These are phyloP conservation scores for Clistopyga incitator DNA, from an alignment of 2,888 invertebrate species.

Conservation along the genomic window DNA sequence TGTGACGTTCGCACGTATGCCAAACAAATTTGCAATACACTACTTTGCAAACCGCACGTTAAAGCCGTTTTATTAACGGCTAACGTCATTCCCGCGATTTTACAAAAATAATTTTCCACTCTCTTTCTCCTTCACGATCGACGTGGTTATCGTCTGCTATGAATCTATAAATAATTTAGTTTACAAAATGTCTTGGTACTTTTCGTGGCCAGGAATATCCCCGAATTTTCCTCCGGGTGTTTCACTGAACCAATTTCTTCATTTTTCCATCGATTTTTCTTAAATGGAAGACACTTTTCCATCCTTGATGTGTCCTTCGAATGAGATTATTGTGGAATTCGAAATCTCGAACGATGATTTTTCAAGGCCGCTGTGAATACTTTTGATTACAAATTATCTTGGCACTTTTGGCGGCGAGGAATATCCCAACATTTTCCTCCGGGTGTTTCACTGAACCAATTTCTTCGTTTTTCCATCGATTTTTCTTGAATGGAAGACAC, in stretches of 20 bases:
- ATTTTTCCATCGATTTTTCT: neutral
- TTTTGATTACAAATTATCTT: too few relatives aligned
- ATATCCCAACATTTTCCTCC: too few relatives aligned
- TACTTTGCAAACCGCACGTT: constrained; percentile 37
- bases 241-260: constrained; percentile 33
- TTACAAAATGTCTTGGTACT: constrained; percentile 61
- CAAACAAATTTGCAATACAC: constrained; percentile 60
- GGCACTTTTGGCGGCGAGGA: too few relatives aligned
- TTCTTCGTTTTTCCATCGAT: too few relatives aligned
- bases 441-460: too few relatives aligned
- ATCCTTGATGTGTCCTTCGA: neutral
- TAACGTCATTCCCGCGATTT: constrained; percentile 59
- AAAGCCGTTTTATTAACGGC: constrained; percentile 42
- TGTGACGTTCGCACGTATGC: constrained; percentile 51
- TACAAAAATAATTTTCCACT: constrained; percentile 59
- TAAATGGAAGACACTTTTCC: neutral
- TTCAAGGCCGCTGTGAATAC: neutral
- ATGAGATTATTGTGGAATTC: neutral
- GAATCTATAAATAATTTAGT: constrained; percentile 65
- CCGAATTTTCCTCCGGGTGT: constrained; percentile 51
- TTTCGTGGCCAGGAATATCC: constrained; percentile 60
- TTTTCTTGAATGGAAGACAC: neutral
- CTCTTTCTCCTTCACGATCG: constrained; percentile 47
- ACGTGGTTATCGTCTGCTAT: constrained; percentile 62
- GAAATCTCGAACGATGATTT: neutral